Percentiles rank a stretch among this genome's conserved stretches.
Evolutionary conservation across 2,113 vertebrate species (phyloP).

Genomic region (Ammodytes marinus): DNA sequence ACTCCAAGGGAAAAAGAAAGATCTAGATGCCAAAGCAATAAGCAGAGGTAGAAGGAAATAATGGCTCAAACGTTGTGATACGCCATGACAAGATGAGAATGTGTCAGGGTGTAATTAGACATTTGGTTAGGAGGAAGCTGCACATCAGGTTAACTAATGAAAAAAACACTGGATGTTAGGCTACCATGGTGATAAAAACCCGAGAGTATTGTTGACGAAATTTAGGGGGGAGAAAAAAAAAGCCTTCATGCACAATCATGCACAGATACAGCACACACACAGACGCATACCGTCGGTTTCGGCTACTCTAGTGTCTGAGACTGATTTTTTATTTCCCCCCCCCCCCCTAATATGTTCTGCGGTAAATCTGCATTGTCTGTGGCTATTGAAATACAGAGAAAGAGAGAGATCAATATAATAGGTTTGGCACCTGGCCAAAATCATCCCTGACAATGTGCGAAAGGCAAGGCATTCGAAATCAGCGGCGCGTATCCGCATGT

Average conservation of each 20-base stretch:
- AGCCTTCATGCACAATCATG: conserved; percentile 27
- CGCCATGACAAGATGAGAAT: conserved; percentile 72
- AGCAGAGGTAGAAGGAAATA: conserved; percentile 74
- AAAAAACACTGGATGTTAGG: conserved; percentile 37
- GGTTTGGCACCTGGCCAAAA: conserved; percentile 86
- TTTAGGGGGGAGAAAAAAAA: conserved; percentile 7
- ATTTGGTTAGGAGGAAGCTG: conserved; percentile 49
- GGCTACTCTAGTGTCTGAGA: conserved; percentile 64
- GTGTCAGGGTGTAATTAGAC: conserved; percentile 76
- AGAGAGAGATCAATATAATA: conserved; percentile 90
- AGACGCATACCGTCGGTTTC: conserved; percentile 69
- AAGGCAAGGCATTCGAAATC: conserved; percentile 85
- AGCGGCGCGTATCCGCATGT: conserved; percentile 84
- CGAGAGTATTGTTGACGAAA: conserved; percentile 46
- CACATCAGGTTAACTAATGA: conserved; percentile 51
- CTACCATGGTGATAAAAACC: conserved; percentile 41
- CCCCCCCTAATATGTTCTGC: conserved; percentile 85
- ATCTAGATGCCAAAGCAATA: conserved; percentile 82
- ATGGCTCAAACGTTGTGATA: conserved; percentile 76
- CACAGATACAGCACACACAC: conserved; percentile 27
- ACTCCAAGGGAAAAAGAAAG: conserved; percentile 72
- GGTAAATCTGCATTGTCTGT: conserved; percentile 86
- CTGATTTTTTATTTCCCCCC: conserved; percentile 77
- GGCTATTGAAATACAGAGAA: conserved; percentile 86
- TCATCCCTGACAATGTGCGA: conserved; percentile 85